These are phyloP conservation scores for Vulpes lagopus DNA, from an alignment of 2,113 vertebrate species.

Conservation along the genomic window DNA sequence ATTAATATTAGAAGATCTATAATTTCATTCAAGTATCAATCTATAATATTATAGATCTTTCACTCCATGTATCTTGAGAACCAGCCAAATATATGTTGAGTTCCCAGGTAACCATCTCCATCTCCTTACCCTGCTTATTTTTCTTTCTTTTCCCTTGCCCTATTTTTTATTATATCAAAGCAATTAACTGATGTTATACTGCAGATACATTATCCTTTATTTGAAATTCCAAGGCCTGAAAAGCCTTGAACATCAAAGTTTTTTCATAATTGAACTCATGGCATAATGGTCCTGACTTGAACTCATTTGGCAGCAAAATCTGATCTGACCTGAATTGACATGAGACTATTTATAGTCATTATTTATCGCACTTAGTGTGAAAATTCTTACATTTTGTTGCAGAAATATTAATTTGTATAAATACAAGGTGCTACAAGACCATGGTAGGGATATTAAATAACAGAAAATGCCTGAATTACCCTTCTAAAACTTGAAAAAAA, in stretches of 20 bases:
- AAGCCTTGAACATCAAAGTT: not conserved
- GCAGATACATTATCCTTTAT: not conserved
- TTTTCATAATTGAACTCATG: not conserved
- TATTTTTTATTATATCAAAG: constrained; percentile 10
- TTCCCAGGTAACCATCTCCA: not conserved
- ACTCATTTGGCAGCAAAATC: constrained; percentile 38
- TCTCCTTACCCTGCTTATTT: not conserved
- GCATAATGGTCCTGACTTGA: constrained; percentile 36
- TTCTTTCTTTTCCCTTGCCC: not conserved
- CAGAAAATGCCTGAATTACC: not conserved
- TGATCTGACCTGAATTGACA: constrained; percentile 9
- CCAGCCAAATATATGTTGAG: not conserved
- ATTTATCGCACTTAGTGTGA: not conserved
- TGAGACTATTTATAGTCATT: not conserved
- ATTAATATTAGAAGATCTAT: constrained; percentile 42
- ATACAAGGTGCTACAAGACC: not conserved
- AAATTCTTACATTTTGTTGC: constrained; percentile 49
- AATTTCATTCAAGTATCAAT: not conserved
- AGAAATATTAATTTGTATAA: constrained; percentile 41
- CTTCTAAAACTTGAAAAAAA: constrained; percentile 47
- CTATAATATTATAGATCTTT: not conserved
- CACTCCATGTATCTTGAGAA: constrained; percentile 16
- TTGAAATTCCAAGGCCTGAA: constrained; percentile 24
- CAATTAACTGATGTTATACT: not conserved
- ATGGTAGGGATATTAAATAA: not conserved